Evolutionary conservation across 2,888 invertebrate species (phyloP), one percentile per base, ranked within the genome.

Genomic region (Pseudanteris insignis): DNA sequence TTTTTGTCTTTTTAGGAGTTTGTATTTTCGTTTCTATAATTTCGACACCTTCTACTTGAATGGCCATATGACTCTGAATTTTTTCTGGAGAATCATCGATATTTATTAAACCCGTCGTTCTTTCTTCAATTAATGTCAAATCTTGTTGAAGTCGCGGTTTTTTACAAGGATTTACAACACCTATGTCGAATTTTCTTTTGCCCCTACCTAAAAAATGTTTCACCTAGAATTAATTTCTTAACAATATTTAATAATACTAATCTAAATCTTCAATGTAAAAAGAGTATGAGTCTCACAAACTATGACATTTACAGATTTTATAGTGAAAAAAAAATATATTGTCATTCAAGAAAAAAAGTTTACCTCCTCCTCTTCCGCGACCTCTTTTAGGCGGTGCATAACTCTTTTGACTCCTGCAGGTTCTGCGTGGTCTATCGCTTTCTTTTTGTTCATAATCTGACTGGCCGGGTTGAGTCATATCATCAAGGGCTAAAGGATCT

Each of bases 361-460:
- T 55, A 76, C 78, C 78, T 67, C 78, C 69, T 44, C 79, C 78
- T 63, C 79, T 24, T 1, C 63, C 69, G 3, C 73, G 66, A 6
- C 80, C 79, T 48, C 80, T 69, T 64, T 74, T 78, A 4, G 79
- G 79, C 5, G 80, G 80, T 1, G 80, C 80, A 26, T 80, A 80
- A 55, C 80, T 80, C 18, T 78, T 79, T 12, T 78, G 78, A 38
- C 67, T 78, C 10, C 79, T 70, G 34, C 80, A 80, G 3, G 78
- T 80, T 62, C 80, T 71, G 13, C 76, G 74, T 0, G 80, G 80
- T 51, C 80, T 70, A 24, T 78, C 79, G 28, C 68, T 77, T 14
- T 77, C 76, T n/a, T 70, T 72, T 0, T 68, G 67, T 15, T 73
- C 70, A 0, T 66, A 29, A 5, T 12, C 26, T 3, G 46, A 24